Evolutionary conservation across 2,888 invertebrate species (phyloP), one percentile per base, ranked within the genome.

Genomic region (Athetis lepigone): DNA sequence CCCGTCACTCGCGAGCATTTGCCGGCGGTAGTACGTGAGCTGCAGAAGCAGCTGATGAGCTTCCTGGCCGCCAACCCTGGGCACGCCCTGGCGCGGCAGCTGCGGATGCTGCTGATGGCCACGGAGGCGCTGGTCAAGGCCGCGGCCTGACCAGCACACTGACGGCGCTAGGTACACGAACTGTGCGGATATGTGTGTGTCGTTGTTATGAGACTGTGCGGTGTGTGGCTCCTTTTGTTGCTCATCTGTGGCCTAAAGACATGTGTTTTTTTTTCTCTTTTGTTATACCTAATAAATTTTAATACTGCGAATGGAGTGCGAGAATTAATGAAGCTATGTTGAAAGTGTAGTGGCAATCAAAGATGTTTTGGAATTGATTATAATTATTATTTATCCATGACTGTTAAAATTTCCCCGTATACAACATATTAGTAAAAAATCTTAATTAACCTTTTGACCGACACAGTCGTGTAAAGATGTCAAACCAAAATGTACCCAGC

Each of bases 1-100:
- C 96, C 97, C 0, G 96, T 98, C 49, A 98, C 98, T 0, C 96
- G 97, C 70, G 98, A 98, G 84, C 98, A 98, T 91, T 96, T 98
- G 83, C 97, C 97, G 0, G 96, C 95, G 27, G 97, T 99, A 27
- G 92, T 98, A 59, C 95, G 96, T 68, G 97, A 97, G 79, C 95
- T 98, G 11, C 96, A 97, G 86, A 96, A 96, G 85, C 98, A 98
- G 89, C 95, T 98, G 73, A 93, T 96, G 76, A 80, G 95, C 16
- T 98, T 97, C 91, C 96, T 98, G 45, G 85, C 95, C 21, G 91
- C 95, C 9, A 96, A 97, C 88, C 97, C 98, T 0, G 95, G 94
- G 55, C 96, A 97, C 87, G 95, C 96, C 81, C 96, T 97, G 49
- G 90, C 95, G 33, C 93, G 96, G 3, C 96, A 95, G 77, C 96